A percentile compares a stretch with the other conserved stretches of the same genome.
Evolutionary conservation across 1,140 invertebrate genomes (phyloP).

Genomic region (Drosophila navojoa): DNA sequence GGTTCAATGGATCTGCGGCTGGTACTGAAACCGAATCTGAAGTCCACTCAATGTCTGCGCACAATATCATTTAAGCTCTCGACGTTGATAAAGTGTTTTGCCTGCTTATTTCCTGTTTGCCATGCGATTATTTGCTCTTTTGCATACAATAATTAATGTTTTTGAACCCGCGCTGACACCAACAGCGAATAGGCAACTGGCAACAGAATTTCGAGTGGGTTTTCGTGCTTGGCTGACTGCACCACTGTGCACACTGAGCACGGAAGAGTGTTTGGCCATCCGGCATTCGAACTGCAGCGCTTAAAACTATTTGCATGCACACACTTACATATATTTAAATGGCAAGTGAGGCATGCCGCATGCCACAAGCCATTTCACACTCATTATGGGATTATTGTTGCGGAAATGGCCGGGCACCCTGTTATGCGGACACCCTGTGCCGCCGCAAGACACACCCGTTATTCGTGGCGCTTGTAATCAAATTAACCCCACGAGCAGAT

Average conservation of each 20-base stretch:
- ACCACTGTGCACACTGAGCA: conserved; percentile 8
- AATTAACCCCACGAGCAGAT: conserved; percentile 66
- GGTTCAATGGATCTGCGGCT: conserved; percentile 25
- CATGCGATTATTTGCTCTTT: conserved; percentile 47
- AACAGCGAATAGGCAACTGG: not conserved
- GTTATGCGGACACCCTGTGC: not conserved
- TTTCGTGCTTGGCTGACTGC: conserved; percentile 54
- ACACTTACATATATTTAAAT: conserved; percentile 2
- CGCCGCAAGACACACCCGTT: conserved; percentile 26
- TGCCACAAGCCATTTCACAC: not conserved
- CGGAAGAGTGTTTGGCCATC: conserved; percentile 47
- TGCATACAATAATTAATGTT: conserved; percentile 55
- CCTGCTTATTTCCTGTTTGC: conserved; percentile 56
- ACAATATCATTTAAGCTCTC: conserved; percentile 63
- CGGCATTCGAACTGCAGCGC: conserved; percentile 42
- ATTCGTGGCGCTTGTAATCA: conserved; percentile 50
- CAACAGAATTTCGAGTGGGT: conserved; percentile 16
- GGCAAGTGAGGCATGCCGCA: conserved; percentile 12
- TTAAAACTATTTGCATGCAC: conserved; percentile 23
- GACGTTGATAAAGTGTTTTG: conserved; percentile 68
- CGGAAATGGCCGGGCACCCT: conserved; percentile 29
- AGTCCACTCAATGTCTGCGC: conserved; percentile 46
- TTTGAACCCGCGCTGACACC: conserved; percentile 14
- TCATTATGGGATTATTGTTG: conserved; percentile 14
- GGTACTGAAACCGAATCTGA: conserved; percentile 25